A percentile compares a stretch with the other conserved stretches of the same genome.
Conservation (phyloP, 1,140 invertebrate species). For the Heterodera schachtii region DNA sequence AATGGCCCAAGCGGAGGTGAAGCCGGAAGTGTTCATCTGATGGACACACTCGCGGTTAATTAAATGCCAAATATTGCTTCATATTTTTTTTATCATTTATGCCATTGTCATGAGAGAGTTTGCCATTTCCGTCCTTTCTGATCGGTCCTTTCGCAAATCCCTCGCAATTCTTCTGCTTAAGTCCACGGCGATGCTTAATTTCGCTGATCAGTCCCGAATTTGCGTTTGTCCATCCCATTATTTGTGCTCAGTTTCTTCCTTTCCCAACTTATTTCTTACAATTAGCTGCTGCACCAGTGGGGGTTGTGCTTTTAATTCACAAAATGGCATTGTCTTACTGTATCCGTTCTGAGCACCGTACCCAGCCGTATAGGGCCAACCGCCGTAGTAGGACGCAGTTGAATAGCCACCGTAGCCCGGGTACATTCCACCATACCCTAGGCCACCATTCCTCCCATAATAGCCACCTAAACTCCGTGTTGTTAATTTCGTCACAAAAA, state of each 20-base stretch:
- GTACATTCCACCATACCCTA: neutral
- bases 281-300: neutral
- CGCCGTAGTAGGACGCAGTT: neutral
- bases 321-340: neutral
- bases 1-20: constrained; percentile 27
- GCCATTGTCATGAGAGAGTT: neutral
- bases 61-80: no score
- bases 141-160: neutral
- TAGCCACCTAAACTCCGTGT: neutral
- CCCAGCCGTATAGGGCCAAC: neutral
- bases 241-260: constrained; percentile 2
- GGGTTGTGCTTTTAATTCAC: neutral
- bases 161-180: neutral
- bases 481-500: neutral
- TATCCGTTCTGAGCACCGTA: neutral
- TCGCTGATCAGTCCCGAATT: neutral
- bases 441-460: neutral
- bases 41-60: neutral
- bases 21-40: constrained; percentile 49
- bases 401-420: constrained; percentile 5
- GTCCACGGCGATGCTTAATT: neutral
- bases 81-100: neutral
- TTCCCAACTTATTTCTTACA: neutral
- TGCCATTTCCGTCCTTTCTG: neutral
- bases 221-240: neutral